Conservation (phyloP, 2,888 invertebrate species). For the Phymatocera aterrima region DNA sequence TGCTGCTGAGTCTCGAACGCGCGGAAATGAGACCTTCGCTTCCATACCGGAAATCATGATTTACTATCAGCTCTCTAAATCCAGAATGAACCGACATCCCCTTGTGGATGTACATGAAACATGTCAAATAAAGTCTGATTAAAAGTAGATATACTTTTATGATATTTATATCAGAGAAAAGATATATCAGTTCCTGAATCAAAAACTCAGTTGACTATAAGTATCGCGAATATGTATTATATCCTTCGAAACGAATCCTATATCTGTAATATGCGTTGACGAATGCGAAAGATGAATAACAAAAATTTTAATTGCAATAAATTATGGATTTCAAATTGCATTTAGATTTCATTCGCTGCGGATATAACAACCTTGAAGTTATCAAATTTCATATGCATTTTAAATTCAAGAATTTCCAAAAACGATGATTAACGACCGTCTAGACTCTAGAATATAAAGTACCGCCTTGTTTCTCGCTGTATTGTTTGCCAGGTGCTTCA, state of each 20-base stretch:
- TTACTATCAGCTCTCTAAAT: conserved; percentile 24
- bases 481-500: too few species aligned
- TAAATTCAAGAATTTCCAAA: background rate
- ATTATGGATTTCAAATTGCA: too few species aligned
- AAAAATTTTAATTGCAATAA: too few species aligned
- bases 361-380: too few species aligned
- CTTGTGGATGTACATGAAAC: conserved; percentile 13
- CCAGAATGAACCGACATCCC: background rate
- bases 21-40: conserved; percentile 37
- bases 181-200: background rate
- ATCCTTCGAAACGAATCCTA: too few species aligned
- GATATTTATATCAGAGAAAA: background rate
- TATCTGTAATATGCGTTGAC: too few species aligned
- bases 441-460: too few species aligned
- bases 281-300: too few species aligned
- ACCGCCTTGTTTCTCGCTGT: too few species aligned
- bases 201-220: background rate
- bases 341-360: too few species aligned
- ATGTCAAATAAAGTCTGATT: background rate
- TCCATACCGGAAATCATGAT: conserved; percentile 34
- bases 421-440: background rate
- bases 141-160: background rate
- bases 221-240: too few species aligned
- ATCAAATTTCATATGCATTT: background rate
- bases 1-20: background rate